Percentiles rank a stretch among this genome's conserved stretches.
These are phyloP conservation scores for Neodiprion fabricii DNA, from an alignment of 1,140 invertebrate species.

Conservation along the genomic window DNA sequence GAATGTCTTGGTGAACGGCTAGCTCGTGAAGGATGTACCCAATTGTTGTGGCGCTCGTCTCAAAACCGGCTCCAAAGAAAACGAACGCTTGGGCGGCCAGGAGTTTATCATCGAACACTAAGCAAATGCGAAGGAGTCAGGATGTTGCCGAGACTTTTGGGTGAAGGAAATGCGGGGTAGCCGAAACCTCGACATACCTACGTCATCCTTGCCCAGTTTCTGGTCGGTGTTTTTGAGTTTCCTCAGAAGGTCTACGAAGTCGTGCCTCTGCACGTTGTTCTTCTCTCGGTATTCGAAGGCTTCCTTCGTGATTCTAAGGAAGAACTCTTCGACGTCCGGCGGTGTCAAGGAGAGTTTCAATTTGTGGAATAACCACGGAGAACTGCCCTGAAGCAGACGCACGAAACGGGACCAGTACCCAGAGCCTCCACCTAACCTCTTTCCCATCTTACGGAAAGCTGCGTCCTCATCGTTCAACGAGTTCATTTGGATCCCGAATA, in stretches of 20 bases:
- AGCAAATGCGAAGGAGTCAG: too few species aligned
- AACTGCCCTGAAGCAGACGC: slow-evolving; percentile 25
- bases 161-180: too few species aligned
- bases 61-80: slow-evolving; percentile 36
- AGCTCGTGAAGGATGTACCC: slow-evolving; percentile 62
- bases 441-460: slow-evolving; percentile 57
- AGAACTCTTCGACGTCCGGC: slow-evolving; percentile 22
- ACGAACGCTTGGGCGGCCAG: slow-evolving; percentile 62
- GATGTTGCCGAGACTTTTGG: too few species aligned
- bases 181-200: too few species aligned
- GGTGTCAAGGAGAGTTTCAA: neutral
- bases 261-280: slow-evolving; percentile 54
- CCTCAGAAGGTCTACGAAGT: slow-evolving; percentile 61
- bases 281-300: slow-evolving; percentile 54
- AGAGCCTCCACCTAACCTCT: slow-evolving; percentile 32
- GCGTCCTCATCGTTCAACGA: slow-evolving; percentile 62
- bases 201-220: too few species aligned
- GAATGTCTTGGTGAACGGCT: too few species aligned
- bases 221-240: slow-evolving; percentile 49
- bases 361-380: slow-evolving; percentile 35
- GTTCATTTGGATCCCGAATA: slow-evolving; percentile 69
- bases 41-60: slow-evolving; percentile 32
- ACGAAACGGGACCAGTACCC: slow-evolving; percentile 26
- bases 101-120: slow-evolving; percentile 33
- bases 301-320: too few species aligned